Conservation (phyloP, 2,113 vertebrate genomes). For the Thinocorus orbignyianus region DNA sequence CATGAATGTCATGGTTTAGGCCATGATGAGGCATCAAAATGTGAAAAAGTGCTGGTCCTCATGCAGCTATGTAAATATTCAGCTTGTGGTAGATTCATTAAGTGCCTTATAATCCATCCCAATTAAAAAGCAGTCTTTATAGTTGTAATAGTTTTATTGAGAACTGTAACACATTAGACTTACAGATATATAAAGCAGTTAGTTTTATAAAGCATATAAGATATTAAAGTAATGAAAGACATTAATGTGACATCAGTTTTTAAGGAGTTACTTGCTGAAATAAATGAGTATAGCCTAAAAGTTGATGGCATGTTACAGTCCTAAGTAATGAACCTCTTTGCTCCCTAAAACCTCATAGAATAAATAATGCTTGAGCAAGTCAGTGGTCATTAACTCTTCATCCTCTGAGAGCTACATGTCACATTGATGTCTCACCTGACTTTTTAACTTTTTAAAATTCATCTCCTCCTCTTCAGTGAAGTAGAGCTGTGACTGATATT, state of each 20-base stretch:
- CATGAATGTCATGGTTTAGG: neutral
- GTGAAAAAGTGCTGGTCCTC: neutral
- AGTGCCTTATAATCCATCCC: conserved; percentile 1
- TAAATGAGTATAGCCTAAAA: conserved; percentile 50
- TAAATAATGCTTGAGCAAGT: conserved; percentile 36
- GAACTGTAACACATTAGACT: conserved; percentile 35
- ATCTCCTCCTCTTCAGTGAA: neutral
- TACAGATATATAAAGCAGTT: conserved; percentile 51
- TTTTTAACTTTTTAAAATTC: neutral
- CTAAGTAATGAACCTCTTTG: conserved; percentile 46
- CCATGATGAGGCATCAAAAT: neutral
- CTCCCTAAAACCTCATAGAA: conserved; percentile 18
- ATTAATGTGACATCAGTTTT: conserved; percentile 55
- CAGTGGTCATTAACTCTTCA: conserved; percentile 37
- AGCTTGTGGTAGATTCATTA: neutral
- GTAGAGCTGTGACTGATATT: neutral
- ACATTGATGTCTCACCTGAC: neutral
- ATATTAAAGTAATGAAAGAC: conserved; percentile 54
- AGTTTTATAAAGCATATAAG: conserved; percentile 61
- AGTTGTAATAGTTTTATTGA: conserved; percentile 57
- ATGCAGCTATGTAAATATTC: neutral
- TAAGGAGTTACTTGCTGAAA: conserved; percentile 55
- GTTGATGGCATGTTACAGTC: conserved; percentile 39
- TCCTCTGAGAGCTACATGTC: neutral
- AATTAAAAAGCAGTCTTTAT: conserved; percentile 55